A percentile compares a stretch with the other conserved stretches of the same genome.
phyloP scores from a whole-genome alignment of 2,888 invertebrate genomes.

The Cantharis rufa region DNA sequence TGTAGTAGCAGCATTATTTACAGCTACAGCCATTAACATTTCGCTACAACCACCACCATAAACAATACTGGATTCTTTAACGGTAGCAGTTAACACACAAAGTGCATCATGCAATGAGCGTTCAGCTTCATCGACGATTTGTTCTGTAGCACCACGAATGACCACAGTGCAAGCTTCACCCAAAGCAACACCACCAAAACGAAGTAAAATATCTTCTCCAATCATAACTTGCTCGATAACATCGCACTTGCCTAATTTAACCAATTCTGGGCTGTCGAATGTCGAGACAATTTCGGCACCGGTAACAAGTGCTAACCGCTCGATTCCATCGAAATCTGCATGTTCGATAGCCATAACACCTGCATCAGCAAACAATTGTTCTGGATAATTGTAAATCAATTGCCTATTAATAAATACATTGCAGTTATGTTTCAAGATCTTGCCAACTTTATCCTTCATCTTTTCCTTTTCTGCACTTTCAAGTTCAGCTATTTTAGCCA shows the following conservation, averaged over 20 bases:
- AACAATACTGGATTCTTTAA: slow-evolving; percentile 88
- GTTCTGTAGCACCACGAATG: slow-evolving; percentile 96
- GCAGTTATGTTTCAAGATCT: slow-evolving; percentile 91
- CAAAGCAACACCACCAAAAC: slow-evolving; percentile 91
- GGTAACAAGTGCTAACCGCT: slow-evolving; percentile 93
- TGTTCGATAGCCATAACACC: slow-evolving; percentile 99
- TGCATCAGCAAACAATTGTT: slow-evolving; percentile 98
- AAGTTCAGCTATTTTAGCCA: slow-evolving; percentile 95
- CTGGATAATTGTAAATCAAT: slow-evolving; percentile 99
- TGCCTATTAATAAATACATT: slow-evolving; percentile 99
- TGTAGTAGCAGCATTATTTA: slow-evolving; percentile 77
- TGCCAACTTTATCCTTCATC: slow-evolving; percentile 99
- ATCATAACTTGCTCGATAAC: slow-evolving; percentile 98
- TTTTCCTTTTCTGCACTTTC: slow-evolving; percentile 98
- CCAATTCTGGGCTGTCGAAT: slow-evolving; percentile 90
- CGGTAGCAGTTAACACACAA: slow-evolving; percentile 94
- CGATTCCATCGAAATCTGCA: slow-evolving; percentile 99
- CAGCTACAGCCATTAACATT: slow-evolving; percentile 96
- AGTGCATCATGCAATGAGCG: slow-evolving; percentile 97
- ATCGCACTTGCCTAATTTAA: slow-evolving; percentile 92
- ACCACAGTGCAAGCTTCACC: slow-evolving; percentile 98
- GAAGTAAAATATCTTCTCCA: slow-evolving; percentile 92
- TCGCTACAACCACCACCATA: slow-evolving; percentile 92
- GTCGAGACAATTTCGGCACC: slow-evolving; percentile 99
- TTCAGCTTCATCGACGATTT: slow-evolving; percentile 98